Evolutionary conservation across 2,888 invertebrate genomes (phyloP), one percentile per base, ranked within the genome.

Genomic region (Epirrhoe tristata): DNA sequence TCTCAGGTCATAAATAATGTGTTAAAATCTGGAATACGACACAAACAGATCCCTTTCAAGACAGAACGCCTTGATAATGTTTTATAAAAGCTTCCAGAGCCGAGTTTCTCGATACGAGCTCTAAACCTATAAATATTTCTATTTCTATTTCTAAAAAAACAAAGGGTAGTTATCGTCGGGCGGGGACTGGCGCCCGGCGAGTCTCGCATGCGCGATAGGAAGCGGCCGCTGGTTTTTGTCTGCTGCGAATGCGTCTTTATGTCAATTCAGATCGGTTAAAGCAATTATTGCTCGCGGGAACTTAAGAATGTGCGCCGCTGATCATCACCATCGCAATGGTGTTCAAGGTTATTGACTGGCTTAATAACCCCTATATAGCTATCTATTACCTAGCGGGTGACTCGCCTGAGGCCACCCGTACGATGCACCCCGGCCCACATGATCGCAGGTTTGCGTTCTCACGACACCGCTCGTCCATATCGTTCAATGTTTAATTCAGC

Each of bases 201-300:
- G 51, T 10, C 24, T 31, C 24, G 24, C 24, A 17, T 12, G 51
- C 51, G 16, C 51, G 31, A 24, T 12, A 24, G 51, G 51, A 51
- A 51, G 31, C 51, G 16, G 12, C 10, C 12, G 8, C 16, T 12
- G 24, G 24, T 51, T 51, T 51, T 17, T 17, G 24, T 10, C 39
- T 43, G 12, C 39, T 16, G 43, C 39, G 56, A 56, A 43, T 39
- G 24, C 56, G 24, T 56, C 43, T 56, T 43, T 56, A 24, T 48
- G 16, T 48, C 56, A 24, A 43, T 17, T 17, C 16, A 6, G 55
- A 43, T 17, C 56, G 56, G 17, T 56, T 24, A 31, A 24, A 56
- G 24, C 43, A 56, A 24, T 55, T 55, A 24, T 51, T 24, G 7
- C 14, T 6, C 5, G 48, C 16, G 7, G 43, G 1, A 5, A 43